These are phyloP conservation scores for Aricia agestis DNA, from an alignment of 1,140 invertebrate species.

Conservation along the genomic window DNA sequence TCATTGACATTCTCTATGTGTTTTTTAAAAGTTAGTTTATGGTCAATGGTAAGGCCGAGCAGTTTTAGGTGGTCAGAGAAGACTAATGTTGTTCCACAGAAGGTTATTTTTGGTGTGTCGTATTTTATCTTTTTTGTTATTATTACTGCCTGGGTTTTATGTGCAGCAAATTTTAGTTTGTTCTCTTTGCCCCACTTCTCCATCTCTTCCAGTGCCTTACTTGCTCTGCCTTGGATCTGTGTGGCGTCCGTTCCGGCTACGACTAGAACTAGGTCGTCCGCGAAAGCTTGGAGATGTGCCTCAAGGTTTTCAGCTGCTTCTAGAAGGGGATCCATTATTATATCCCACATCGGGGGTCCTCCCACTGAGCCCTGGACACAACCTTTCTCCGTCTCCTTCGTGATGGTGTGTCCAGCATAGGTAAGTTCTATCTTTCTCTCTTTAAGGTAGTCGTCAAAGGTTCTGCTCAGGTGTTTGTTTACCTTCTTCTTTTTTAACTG, in stretches of 20 bases:
- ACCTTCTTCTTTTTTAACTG: neutral
- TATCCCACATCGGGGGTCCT: neutral
- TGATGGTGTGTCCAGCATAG: constrained; percentile 4
- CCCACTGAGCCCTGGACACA: constrained; percentile 13
- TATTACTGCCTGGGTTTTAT: neutral
- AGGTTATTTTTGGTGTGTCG: neutral
- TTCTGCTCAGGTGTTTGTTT: neutral
- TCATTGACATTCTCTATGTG: neutral
- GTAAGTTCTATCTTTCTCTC: neutral
- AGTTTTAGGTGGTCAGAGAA: neutral
- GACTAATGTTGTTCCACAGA: neutral
- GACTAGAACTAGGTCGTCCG: neutral
- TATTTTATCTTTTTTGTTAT: neutral
- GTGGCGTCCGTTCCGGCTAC: neutral
- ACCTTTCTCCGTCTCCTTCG: constrained; percentile 28
- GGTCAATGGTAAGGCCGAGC: neutral
- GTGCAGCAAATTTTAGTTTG: neutral
- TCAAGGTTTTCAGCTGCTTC: neutral
- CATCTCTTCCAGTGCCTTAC: neutral
- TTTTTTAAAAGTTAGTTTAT: neutral
- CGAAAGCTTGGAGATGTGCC: neutral
- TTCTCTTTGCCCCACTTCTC: neutral
- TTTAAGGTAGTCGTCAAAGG: neutral
- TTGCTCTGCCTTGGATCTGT: neutral
- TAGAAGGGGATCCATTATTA: neutral